These are phyloP conservation scores for Cryptoblepharus egeriae DNA, from an alignment of 2,797 vertebrate species.

Conservation along the genomic window DNA sequence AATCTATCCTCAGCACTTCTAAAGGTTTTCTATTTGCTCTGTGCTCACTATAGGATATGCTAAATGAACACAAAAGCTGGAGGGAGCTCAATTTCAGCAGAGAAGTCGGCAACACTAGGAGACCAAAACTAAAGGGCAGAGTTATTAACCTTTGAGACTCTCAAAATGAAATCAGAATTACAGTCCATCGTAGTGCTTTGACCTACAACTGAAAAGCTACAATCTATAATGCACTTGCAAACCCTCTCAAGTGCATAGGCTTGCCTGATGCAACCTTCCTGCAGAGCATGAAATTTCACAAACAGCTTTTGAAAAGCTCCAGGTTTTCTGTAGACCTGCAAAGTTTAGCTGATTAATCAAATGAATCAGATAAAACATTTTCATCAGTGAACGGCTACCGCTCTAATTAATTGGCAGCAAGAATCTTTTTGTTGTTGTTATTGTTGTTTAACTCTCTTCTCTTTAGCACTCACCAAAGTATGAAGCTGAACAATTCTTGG, in stretches of 20 bases:
- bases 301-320: too few relatives aligned
- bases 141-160: neutral
- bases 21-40: conserved; percentile 18
- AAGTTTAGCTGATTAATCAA: too few relatives aligned
- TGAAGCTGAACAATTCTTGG: too few relatives aligned
- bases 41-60: conserved; percentile 44
- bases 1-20: conserved; percentile 15
- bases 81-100: conserved; percentile 36
- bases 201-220: neutral
- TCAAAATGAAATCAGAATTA: conserved; percentile 10
- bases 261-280: neutral
- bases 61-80: conserved; percentile 34
- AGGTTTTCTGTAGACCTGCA: too few relatives aligned
- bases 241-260: too few relatives aligned
- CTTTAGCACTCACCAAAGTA: too few relatives aligned
- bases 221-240: neutral
- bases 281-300: too few relatives aligned
- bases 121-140: conserved; percentile 12
- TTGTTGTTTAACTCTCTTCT: too few relatives aligned
- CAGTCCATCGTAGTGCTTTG: neutral
- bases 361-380: too few relatives aligned
- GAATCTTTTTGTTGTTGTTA: too few relatives aligned
- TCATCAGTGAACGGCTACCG: too few relatives aligned
- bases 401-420: too few relatives aligned
- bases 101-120: conserved; percentile 15